Percentiles rank a stretch among this genome's conserved stretches.
Evolutionary conservation across 92 coral and sea anemone species (phyloP).

Genomic region (Palythoa caribaeorum): DNA sequence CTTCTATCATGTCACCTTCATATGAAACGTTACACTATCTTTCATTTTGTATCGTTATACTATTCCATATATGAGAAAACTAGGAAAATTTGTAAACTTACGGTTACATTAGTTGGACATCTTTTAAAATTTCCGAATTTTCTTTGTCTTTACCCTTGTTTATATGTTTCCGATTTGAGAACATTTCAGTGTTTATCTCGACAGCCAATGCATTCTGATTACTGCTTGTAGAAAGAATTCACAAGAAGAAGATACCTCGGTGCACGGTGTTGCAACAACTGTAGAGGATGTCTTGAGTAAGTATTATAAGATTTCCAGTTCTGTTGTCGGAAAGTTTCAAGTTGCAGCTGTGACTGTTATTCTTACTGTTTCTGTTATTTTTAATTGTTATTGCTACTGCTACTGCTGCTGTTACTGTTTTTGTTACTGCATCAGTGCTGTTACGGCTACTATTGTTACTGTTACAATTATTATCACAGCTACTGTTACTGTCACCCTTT

Average conservation of each 20-base stretch:
- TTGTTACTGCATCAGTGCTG: neutral
- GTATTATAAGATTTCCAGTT: neutral
- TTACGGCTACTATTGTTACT: neutral
- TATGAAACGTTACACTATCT: too few relatives aligned
- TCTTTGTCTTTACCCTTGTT: neutral
- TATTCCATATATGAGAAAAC: too few relatives aligned
- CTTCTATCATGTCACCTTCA: too few relatives aligned
- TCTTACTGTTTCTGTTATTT: neutral
- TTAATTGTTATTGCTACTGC: neutral
- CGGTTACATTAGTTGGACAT: neutral
- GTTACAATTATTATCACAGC: neutral
- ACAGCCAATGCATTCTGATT: neutral
- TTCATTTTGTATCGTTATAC: too few relatives aligned
- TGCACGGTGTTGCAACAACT: conserved; percentile 2
- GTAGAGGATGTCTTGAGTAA: conserved; percentile 37
- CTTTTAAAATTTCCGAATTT: neutral
- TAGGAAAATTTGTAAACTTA: too few relatives aligned
- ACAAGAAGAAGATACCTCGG: neutral
- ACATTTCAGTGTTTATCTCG: neutral
- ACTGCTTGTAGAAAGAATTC: neutral
- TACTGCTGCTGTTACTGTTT: neutral
- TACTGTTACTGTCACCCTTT: neutral
- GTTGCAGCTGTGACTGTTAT: neutral
- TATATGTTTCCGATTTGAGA: neutral
- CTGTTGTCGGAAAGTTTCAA: neutral